phyloP scores from a whole-genome alignment of 2,113 vertebrate genomes.

The Panthera leo region DNA sequence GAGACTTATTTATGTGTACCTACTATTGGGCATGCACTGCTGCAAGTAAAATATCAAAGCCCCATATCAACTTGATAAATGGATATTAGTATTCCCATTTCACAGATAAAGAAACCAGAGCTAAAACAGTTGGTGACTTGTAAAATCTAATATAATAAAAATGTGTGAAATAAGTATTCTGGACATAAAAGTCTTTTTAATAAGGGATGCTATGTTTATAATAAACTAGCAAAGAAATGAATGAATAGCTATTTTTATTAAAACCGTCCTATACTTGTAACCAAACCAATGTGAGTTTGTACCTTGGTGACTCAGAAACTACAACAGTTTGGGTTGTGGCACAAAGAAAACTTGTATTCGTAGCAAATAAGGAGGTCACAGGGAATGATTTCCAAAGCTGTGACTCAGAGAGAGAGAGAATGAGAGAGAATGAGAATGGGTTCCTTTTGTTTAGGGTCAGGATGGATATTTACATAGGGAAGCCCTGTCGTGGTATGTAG shows the following conservation, averaged over 20 bases:
- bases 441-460: neutral
- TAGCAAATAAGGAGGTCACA: neutral
- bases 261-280: neutral
- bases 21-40: neutral
- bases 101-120: neutral
- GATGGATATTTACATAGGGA: neutral
- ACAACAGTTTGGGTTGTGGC: neutral
- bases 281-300: neutral
- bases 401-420: neutral
- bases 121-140: neutral
- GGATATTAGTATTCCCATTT: neutral
- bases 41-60: neutral
- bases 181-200: neutral
- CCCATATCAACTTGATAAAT: neutral
- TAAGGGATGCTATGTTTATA: neutral
- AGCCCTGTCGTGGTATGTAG: neutral
- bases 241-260: neutral
- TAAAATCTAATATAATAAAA: slow-evolving; percentile 15
- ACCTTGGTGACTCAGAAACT: neutral
- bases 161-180: neutral
- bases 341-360: neutral
- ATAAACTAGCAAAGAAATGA: neutral
- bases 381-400: neutral
- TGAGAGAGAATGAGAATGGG: neutral
- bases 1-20: neutral